Evolutionary conservation across 1,140 invertebrate genomes (phyloP).

Genomic region (Drosophila mojavensis): DNA sequence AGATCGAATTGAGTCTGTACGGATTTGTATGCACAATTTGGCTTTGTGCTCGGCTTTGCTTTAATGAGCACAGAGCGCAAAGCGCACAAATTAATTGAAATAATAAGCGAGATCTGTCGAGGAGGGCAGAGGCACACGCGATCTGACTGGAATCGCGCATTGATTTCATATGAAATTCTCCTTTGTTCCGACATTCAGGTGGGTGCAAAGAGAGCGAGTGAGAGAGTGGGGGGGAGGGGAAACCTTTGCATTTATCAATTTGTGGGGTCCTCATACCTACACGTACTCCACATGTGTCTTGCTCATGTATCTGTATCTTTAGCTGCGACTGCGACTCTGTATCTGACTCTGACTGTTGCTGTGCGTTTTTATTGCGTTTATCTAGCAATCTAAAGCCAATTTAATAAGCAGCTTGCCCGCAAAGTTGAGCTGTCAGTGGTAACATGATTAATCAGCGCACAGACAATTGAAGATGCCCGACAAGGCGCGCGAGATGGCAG

Average conservation of each 20-base stretch:
- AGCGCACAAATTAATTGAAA: slow-evolving; percentile 77
- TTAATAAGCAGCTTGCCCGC: slow-evolving; percentile 78
- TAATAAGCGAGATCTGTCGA: slow-evolving; percentile 61
- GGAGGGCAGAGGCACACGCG: slow-evolving; percentile 47
- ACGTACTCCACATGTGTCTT: slow-evolving; percentile 52
- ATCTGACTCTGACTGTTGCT: slow-evolving; percentile 31
- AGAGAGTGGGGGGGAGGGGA: not conserved
- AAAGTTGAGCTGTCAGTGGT: slow-evolving; percentile 81
- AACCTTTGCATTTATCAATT: slow-evolving; percentile 76
- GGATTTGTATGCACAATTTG: slow-evolving; percentile 55
- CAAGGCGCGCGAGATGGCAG: slow-evolving; percentile 15
- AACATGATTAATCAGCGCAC: slow-evolving; percentile 78
- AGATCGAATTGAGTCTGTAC: slow-evolving; percentile 12
- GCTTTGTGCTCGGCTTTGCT: slow-evolving; percentile 30
- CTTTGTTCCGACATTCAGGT: slow-evolving; percentile 52
- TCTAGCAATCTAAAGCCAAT: slow-evolving; percentile 82
- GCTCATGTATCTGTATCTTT: slow-evolving; percentile 21
- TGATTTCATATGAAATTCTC: slow-evolving; percentile 54
- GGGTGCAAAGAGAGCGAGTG: slow-evolving; percentile 53
- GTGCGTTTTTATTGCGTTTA: slow-evolving; percentile 61
- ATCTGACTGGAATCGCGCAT: slow-evolving; percentile 68
- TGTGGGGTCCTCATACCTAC: slow-evolving; percentile 80
- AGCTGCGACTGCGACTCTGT: slow-evolving; percentile 22
- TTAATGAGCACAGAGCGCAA: slow-evolving; percentile 22
- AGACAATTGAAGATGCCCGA: slow-evolving; percentile 69